Conservation (phyloP, 2,797 vertebrate species). For the Takifugu rubripes region DNA sequence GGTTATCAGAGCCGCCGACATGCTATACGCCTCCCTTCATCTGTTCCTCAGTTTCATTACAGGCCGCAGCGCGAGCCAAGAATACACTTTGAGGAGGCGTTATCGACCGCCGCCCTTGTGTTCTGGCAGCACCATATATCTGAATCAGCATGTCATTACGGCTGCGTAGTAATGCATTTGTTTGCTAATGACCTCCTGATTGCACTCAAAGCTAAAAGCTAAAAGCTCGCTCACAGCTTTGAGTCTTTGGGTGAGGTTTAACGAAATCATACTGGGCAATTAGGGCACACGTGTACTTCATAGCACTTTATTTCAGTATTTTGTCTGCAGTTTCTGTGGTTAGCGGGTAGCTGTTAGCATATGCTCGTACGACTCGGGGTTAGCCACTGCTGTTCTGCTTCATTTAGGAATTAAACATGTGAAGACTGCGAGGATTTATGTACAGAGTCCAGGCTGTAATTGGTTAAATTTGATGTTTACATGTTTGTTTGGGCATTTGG, state of each 20-base stretch:
- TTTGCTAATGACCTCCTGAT: conserved; percentile 58
- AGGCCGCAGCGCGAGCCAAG: conserved; percentile 32
- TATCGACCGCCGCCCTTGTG: conserved; percentile 42
- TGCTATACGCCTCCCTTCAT: conserved; percentile 21
- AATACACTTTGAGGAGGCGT: conserved; percentile 46
- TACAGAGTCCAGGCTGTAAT: no score
- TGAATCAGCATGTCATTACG: conserved; percentile 39
- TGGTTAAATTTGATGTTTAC: no score
- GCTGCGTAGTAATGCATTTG: conserved; percentile 34
- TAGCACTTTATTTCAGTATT: neutral
- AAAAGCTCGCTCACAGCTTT: conserved; percentile 24
- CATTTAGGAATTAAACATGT: no score
- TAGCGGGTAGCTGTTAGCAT: no score
- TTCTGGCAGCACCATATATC: conserved; percentile 43
- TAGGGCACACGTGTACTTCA: conserved; percentile 1
- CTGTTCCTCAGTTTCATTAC: conserved; percentile 47
- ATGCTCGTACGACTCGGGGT: no score
- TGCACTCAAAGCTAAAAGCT: conserved; percentile 43
- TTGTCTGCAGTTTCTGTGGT: no score
- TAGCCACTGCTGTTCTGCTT: no score
- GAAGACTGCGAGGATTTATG: no score
- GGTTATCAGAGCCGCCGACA: conserved; percentile 24
- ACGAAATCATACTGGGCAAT: conserved; percentile 4
- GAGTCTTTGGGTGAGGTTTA: conserved; percentile 29
- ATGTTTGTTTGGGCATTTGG: no score